These are phyloP conservation scores for Lophura nycthemera DNA, from an alignment of 2,113 vertebrate genomes.

Conservation along the genomic window DNA sequence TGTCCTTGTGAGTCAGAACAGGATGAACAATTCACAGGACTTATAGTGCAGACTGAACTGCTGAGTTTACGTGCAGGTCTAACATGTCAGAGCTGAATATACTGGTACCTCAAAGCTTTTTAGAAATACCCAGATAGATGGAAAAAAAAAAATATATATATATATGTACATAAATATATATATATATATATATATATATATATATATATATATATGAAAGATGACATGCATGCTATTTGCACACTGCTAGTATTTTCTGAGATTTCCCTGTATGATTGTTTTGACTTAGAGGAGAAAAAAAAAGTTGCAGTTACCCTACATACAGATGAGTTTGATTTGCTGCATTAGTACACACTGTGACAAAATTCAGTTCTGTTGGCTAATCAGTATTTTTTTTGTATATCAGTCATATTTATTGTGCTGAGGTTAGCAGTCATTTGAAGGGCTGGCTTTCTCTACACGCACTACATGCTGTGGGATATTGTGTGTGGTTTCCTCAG, in stretches of 20 bases:
- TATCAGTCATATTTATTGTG: neutral
- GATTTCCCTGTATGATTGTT: neutral
- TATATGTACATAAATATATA: too few species aligned
- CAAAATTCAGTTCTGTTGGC: neutral
- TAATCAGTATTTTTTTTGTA: neutral
- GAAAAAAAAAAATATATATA: neutral
- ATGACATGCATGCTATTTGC: neutral
- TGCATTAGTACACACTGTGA: fast-evolving
- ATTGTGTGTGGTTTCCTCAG: neutral
- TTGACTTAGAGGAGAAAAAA: neutral
- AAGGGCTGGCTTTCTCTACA: neutral
- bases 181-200: too few species aligned
- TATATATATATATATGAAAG: neutral
- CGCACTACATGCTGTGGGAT: neutral
- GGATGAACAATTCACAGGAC: too few species aligned
- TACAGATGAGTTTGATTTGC: neutral
- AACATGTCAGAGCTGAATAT: neutral
- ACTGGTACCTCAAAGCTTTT: neutral
- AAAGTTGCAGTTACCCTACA: neutral
- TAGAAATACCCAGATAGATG: neutral
- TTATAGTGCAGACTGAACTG: neutral
- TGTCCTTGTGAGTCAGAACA: neutral
- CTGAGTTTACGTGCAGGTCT: neutral
- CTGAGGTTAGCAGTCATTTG: neutral
- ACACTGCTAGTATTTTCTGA: neutral